phyloP scores from a whole-genome alignment of 2,113 vertebrate genomes.

The Sinocyclocheilus grahami region DNA sequence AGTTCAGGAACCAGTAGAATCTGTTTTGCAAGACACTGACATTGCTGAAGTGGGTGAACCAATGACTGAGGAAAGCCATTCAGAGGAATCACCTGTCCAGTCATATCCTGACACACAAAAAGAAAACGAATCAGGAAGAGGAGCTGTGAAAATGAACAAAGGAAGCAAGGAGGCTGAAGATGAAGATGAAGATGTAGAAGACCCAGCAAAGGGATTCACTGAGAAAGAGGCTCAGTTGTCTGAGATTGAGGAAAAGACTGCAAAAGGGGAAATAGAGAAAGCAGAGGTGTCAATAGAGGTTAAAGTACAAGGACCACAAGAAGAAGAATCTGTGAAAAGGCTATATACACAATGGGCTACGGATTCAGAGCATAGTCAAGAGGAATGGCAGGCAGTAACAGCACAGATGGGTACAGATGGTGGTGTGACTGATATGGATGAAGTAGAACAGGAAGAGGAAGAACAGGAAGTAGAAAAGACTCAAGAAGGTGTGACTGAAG shows the following conservation, averaged over 20 bases:
- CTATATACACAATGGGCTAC: background rate
- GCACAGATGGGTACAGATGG: constrained; percentile 1
- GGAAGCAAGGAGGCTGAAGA: background rate
- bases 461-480: background rate
- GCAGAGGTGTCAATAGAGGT: background rate
- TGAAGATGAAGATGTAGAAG: background rate
- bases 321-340: background rate
- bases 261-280: background rate
- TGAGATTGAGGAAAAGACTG: background rate
- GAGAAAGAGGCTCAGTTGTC: background rate
- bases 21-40: background rate
- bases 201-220: background rate
- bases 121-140: background rate
- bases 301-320: background rate
- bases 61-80: background rate
- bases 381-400: background rate
- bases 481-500: constrained; percentile 49
- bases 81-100: background rate
- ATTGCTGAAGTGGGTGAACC: background rate
- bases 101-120: background rate
- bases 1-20: constrained; percentile 8
- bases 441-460: constrained; percentile 4
- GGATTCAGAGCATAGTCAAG: background rate
- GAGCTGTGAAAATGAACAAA: background rate
- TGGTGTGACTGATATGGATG: background rate